Percentiles rank a stretch among this genome's conserved stretches.
These are phyloP conservation scores for Argyra leucocephala DNA, from an alignment of 2,888 invertebrate species.

Conservation along the genomic window DNA sequence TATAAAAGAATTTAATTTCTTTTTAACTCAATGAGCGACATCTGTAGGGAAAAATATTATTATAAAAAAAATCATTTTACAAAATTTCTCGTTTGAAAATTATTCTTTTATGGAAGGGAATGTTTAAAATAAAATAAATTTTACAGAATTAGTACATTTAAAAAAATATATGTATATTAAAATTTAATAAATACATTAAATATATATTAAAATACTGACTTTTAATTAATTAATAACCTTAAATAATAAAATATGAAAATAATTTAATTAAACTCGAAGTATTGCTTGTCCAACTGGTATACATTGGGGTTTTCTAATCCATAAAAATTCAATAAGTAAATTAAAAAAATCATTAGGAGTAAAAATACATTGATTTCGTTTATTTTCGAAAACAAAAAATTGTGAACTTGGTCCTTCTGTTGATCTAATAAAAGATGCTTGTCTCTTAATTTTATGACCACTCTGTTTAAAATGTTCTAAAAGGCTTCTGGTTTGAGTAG, in stretches of 20 bases:
- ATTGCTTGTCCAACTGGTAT: background rate
- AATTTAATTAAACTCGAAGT: background rate
- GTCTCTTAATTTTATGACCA: background rate
- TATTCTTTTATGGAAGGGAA: too few relatives aligned
- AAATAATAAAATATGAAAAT: background rate
- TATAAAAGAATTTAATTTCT: too few relatives aligned
- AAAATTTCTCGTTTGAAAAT: too few relatives aligned
- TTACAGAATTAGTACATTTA: too few relatives aligned
- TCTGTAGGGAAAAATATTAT: too few relatives aligned
- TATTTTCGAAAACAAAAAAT: slow-evolving; percentile 15
- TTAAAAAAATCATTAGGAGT: slow-evolving; percentile 16
- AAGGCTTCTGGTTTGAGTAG: background rate
- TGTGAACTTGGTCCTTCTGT: slow-evolving; percentile 21
- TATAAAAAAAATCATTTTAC: too few relatives aligned
- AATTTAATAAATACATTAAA: too few relatives aligned
- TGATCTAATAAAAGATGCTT: background rate
- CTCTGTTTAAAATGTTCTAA: background rate
- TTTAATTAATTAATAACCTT: too few relatives aligned
- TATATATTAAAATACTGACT: too few relatives aligned
- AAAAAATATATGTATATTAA: too few relatives aligned
- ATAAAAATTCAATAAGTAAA: slow-evolving; percentile 20
- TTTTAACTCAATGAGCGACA: too few relatives aligned
- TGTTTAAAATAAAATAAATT: too few relatives aligned
- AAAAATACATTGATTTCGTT: slow-evolving; percentile 20
- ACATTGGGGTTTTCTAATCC: slow-evolving; percentile 21